phyloP scores from a whole-genome alignment of 1,140 invertebrate genomes.

The Ceratosolen fusciceps region DNA sequence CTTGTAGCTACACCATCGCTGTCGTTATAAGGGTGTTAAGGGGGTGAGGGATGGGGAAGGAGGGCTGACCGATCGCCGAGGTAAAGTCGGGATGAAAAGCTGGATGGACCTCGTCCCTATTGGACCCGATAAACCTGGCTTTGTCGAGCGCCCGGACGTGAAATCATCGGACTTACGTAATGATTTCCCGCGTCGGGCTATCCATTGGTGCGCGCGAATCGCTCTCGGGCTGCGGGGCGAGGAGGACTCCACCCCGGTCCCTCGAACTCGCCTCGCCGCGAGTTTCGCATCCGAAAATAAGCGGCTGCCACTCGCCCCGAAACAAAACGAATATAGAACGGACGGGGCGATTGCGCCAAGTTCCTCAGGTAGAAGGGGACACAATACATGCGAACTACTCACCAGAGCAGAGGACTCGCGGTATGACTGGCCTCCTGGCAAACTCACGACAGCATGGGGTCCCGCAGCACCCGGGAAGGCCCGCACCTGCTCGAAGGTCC shows the following conservation, averaged over 20 bases:
- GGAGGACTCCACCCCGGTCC: neutral
- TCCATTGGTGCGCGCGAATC: too few species aligned
- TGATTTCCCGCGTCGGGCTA: neutral
- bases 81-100: too few species aligned
- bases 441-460: neutral
- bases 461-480: neutral
- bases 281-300: constrained; percentile 17
- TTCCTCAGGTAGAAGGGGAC: neutral
- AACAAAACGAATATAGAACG: constrained; percentile 17
- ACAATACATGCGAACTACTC: constrained; percentile 15
- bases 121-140: too few species aligned
- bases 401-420: constrained; percentile 4
- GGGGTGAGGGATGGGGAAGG: too few species aligned
- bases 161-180: neutral
- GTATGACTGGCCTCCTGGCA: neutral
- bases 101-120: too few species aligned
- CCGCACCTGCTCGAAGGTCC: neutral
- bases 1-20: too few species aligned
- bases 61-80: neutral
- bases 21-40: too few species aligned
- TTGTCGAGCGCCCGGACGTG: neutral
- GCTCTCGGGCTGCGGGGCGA: neutral
- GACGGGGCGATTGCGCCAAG: neutral
- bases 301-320: neutral
- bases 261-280: neutral